Evolutionary conservation across 2,888 invertebrate species (phyloP), one percentile per base, ranked within the genome.

Genomic region (Tachystola acroxantha): DNA sequence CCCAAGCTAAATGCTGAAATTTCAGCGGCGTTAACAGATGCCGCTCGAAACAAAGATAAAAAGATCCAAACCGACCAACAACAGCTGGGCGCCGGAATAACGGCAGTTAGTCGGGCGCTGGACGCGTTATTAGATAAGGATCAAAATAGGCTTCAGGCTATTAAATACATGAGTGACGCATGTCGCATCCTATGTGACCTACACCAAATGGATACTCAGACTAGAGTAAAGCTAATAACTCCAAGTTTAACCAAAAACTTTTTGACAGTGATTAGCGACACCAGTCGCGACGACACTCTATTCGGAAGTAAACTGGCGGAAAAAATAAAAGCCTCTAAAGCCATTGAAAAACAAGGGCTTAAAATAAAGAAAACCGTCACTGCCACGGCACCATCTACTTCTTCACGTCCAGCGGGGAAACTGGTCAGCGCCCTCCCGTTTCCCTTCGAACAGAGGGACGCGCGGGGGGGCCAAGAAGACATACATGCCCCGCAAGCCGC

Each of bases 271-370:
- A 29, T 39, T 13, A 19, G 38, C 10, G 39, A 42, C 5, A 25
- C 14, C n/a, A 35, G 39, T 30, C 28, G 42, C 9, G 46, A 46
- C 10, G 39, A 43, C 2, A 40, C 38, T 1, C 16, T 46, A 24
- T 46, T 42, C 9, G 46, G 49, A 2, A 34, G 2, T 2, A 29
- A 32, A 3, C 20, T 45, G 7, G 16, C 37, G 7, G 45, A 50
- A n/a, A 45, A 43, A 34, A 48, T 48, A 3, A 42, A 50, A 32
- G 37, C 42, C 4, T 29, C 43, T 2, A 46, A 44, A 16, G 25
- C 39, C 2, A 39, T 45, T 9, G 40, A 42, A n/a, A 43, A 42
- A 16, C 43, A 45, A 22, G 45, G 45, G 0, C 29, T 37, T 2
- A 36, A 33, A 29, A 46, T 44, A n/a, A 44, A 42, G 24, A 43